phyloP scores from a whole-genome alignment of 2,797 vertebrate species.

The Phaenicophaeus curvirostris region DNA sequence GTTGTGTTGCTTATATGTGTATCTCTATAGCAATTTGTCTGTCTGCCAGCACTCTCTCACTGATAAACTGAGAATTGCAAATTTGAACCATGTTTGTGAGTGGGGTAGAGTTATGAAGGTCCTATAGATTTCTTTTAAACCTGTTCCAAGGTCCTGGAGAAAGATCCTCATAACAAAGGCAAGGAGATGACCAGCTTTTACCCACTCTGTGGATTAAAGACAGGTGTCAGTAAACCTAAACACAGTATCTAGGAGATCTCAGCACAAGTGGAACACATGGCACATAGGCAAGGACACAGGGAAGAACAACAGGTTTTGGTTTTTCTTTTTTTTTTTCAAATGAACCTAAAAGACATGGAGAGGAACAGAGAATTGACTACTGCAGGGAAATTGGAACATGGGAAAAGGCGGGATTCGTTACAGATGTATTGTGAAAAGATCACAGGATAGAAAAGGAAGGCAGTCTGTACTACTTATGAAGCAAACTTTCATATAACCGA shows the following conservation, averaged over 20 bases:
- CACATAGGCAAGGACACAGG: not conserved
- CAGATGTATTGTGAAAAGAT: not conserved
- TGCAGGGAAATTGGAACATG: not conserved
- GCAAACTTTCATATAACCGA: not conserved
- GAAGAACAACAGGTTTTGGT: not conserved
- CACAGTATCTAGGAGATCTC: not conserved
- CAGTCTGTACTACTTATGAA: not conserved
- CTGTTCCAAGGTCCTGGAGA: not conserved
- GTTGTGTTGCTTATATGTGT: not conserved
- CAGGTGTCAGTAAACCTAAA: not conserved
- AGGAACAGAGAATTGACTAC: not conserved
- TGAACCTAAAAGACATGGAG: not conserved
- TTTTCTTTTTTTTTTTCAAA: not conserved
- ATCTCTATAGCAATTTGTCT: not conserved
- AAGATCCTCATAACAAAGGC: not conserved
- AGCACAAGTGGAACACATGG: not conserved
- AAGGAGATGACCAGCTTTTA: not conserved
- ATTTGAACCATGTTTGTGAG: not conserved
- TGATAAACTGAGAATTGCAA: not conserved
- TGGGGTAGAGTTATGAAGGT: not conserved
- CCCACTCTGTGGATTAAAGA: not conserved
- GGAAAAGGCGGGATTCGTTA: not conserved
- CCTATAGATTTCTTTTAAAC: not conserved
- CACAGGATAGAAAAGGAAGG: not conserved
- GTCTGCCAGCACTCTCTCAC: not conserved